Percentiles rank a stretch among this genome's conserved stretches.
Evolutionary conservation across 2,113 vertebrate genomes (phyloP).

Genomic region (Gallinago jamesoni): DNA sequence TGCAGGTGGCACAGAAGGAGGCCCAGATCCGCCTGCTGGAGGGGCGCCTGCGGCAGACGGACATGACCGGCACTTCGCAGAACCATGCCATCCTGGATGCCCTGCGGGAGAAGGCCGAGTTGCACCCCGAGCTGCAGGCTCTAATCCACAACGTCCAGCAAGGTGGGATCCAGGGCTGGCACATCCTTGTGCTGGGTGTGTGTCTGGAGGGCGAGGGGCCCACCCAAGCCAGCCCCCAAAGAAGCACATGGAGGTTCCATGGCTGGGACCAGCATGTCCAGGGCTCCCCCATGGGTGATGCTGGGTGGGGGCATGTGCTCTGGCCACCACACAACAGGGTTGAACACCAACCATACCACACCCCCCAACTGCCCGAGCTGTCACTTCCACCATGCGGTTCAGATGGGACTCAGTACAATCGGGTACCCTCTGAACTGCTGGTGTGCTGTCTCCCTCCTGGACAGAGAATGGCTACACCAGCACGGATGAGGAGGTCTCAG

Average conservation of each 20-base stretch:
- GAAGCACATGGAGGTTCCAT: background rate
- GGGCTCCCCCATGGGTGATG: fast-evolving
- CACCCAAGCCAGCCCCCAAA: fast-evolving
- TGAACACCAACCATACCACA: fast-evolving
- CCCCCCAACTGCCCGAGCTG: background rate
- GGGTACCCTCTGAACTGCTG: background rate
- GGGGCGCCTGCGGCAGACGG: constrained; percentile 89
- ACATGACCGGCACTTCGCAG: constrained; percentile 85
- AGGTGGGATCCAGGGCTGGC: constrained; percentile 66
- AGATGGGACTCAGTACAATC: fast-evolving
- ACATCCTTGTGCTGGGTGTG: fast-evolving
- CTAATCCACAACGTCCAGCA: constrained; percentile 93
- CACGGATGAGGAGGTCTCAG: constrained; percentile 92
- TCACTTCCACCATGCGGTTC: fast-evolving
- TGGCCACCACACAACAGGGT: background rate
- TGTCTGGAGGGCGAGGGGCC: background rate
- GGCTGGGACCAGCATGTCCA: background rate
- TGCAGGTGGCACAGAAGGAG: constrained; percentile 95
- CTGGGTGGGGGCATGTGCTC: background rate
- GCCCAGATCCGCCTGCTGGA: constrained; percentile 93
- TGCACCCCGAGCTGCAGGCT: constrained; percentile 89
- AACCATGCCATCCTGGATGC: constrained; percentile 92
- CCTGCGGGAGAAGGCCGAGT: constrained; percentile 91
- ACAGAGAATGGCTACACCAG: constrained; percentile 93
- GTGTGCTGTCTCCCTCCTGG: background rate